Percentiles rank a stretch among this genome's conserved stretches.
phyloP scores from a whole-genome alignment of 2,113 vertebrate genomes.

The Trogon melanurus region DNA sequence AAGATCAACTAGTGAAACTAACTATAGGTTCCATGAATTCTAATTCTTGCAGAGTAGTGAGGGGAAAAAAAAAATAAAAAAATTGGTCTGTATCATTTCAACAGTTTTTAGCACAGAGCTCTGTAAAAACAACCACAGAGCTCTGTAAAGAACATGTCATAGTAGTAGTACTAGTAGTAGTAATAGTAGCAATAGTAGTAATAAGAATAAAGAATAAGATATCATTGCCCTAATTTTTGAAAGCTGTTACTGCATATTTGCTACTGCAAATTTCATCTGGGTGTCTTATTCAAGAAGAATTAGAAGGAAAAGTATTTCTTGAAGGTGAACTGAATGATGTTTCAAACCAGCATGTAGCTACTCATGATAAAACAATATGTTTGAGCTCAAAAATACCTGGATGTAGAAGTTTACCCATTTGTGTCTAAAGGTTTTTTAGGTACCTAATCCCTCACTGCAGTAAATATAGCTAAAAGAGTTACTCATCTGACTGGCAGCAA shows the following conservation, averaged over 20 bases:
- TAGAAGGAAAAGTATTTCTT: not conserved
- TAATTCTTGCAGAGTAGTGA: not conserved
- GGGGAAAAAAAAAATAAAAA: accelerated
- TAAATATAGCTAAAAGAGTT: not conserved
- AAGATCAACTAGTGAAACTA: not conserved
- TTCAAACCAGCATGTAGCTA: not conserved
- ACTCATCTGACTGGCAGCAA: not conserved
- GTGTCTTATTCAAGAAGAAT: not conserved
- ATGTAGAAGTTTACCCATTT: not conserved
- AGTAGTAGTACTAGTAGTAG: no score
- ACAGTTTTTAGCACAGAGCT: not conserved
- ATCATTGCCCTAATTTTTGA: not conserved
- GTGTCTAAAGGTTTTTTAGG: not conserved
- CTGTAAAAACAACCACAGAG: not conserved
- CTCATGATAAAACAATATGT: not conserved
- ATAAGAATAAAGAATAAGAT: no score
- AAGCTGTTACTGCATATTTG: not conserved
- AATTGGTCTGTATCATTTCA: not conserved
- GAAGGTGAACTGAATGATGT: not conserved
- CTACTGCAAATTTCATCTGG: not conserved
- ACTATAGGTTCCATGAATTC: not conserved
- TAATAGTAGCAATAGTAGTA: not conserved
- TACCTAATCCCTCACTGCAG: not conserved
- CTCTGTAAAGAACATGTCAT: not conserved
- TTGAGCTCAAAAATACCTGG: not conserved